Percentiles rank a stretch among this genome's conserved stretches.
phyloP scores from a whole-genome alignment of 2,888 invertebrate species.

The Drosophila greeni region DNA sequence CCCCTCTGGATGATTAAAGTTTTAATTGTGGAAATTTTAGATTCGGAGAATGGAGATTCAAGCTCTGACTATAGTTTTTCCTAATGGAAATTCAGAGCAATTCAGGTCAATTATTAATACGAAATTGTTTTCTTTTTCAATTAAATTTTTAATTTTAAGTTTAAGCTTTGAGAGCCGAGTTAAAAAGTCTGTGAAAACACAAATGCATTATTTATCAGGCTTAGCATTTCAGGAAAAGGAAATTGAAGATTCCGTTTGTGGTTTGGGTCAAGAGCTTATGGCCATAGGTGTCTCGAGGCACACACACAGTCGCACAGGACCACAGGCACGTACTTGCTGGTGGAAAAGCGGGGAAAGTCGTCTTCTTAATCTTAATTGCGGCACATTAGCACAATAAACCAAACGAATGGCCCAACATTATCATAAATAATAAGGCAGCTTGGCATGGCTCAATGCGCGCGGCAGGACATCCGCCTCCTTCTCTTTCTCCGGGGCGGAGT shows the following conservation, averaged over 20 bases:
- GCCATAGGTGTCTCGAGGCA: constrained; percentile 7
- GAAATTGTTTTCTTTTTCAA: background rate
- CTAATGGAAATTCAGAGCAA: background rate
- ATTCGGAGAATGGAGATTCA: constrained; percentile 1
- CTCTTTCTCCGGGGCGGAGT: background rate
- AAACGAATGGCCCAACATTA: constrained; percentile 77
- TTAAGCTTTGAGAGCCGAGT: too few relatives aligned
- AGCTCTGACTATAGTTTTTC: constrained; percentile 8
- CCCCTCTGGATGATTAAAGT: constrained; percentile 45
- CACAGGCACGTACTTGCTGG: constrained; percentile 19
- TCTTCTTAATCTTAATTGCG: constrained; percentile 78
- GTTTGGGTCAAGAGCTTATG: constrained; percentile 1
- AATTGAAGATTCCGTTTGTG: background rate
- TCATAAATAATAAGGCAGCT: constrained; percentile 77
- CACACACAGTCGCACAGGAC: constrained; percentile 6
- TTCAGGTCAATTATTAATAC: background rate
- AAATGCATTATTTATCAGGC: background rate
- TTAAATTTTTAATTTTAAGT: too few relatives aligned
- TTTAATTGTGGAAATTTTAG: constrained; percentile 52
- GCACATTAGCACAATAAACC: constrained; percentile 78
- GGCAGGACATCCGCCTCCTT: constrained; percentile 58
- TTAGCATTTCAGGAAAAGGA: background rate
- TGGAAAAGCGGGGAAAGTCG: constrained; percentile 66
- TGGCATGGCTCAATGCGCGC: constrained; percentile 62
- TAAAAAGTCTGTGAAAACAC: background rate